Base-by-base conservation (phyloP, 2,797 vertebrate species). In the Pseudocheirus occidentalis region DNA sequence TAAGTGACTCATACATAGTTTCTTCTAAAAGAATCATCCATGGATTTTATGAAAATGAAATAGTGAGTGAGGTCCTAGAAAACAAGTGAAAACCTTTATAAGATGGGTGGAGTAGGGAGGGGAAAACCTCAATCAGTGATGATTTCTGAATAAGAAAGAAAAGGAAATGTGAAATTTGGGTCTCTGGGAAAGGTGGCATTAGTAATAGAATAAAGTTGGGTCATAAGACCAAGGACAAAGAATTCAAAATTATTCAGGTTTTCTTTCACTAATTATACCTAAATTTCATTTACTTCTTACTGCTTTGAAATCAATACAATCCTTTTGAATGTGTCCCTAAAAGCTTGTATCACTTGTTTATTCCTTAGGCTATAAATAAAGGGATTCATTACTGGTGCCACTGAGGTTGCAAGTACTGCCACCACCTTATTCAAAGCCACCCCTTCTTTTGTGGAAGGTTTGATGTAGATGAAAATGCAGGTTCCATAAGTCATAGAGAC, bases 391-490 rank as follows among this genome's bases (percentile, higher is more conserved):
- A 95, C 73, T 11, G 95, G 97, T 13, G 92, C 90, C 62, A 96
- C 1, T 31, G 96, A 92, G 46, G 92, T 92, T 9, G 21, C 94
- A 34, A 97, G 91, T 27, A 98, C 40, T 94, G 96, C 55, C 50
- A 96, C 24, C 0, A 50, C n/a, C 81, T 98, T 97, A 40, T 96
- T 97, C 94, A 93, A 91, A 62, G 91, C 89, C 0, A 95, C n/a
- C 5, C 94, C 93, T 55, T 95, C 95, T 50, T 95, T 46, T 2
- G 56, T 54, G 95, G 95, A 95, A 90, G 91, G 92, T 94, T 97
- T 98, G 34, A 98, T 93, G 58, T 98, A 96, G 95, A 97, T 97
- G 62, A 98, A 98, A 34, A 97, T 97, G 10, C 97, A 97, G 91
- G 97, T 98, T 52, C 97, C 97, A 34, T 96, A 98, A 40, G 96